phyloP scores from a whole-genome alignment of 2,113 vertebrate species.

The Isurus oxyrinchus region DNA sequence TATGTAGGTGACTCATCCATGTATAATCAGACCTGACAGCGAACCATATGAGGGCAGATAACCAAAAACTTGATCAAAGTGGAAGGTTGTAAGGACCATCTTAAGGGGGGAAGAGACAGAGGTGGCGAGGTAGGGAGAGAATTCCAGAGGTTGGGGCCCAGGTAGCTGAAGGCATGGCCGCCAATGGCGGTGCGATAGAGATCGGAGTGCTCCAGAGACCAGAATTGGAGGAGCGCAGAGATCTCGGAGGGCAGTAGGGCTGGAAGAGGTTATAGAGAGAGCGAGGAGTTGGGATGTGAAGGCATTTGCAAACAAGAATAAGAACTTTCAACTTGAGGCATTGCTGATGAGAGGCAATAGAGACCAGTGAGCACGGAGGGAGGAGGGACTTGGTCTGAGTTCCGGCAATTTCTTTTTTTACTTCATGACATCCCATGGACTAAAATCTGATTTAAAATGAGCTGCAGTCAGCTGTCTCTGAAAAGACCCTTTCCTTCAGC shows the following conservation, averaged over 20 bases:
- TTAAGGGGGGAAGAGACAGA: not conserved
- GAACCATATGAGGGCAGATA: too few species aligned
- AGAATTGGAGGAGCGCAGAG: not conserved
- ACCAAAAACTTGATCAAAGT: not conserved
- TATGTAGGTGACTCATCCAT: too few species aligned
- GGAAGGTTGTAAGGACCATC: not conserved
- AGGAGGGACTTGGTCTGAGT: not conserved
- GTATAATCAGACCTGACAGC: too few species aligned
- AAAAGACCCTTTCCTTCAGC: not conserved
- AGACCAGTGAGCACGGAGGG: not conserved
- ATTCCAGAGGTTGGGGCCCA: not conserved
- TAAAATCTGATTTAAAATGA: not conserved
- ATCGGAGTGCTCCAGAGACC: not conserved
- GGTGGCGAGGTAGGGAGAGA: not conserved
- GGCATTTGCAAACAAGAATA: not conserved
- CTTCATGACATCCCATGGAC: not conserved
- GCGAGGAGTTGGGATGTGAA: not conserved
- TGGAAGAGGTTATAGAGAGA: not conserved
- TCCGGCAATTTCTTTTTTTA: not conserved
- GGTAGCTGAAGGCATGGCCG: not conserved
- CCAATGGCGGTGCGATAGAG: not conserved
- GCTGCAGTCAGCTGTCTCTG: not conserved
- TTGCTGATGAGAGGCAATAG: not conserved
- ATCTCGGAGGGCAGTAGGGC: not conserved
- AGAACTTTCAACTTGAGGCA: not conserved